phyloP scores from a whole-genome alignment of 1,140 invertebrate species.

The Drosophila arawakana region DNA sequence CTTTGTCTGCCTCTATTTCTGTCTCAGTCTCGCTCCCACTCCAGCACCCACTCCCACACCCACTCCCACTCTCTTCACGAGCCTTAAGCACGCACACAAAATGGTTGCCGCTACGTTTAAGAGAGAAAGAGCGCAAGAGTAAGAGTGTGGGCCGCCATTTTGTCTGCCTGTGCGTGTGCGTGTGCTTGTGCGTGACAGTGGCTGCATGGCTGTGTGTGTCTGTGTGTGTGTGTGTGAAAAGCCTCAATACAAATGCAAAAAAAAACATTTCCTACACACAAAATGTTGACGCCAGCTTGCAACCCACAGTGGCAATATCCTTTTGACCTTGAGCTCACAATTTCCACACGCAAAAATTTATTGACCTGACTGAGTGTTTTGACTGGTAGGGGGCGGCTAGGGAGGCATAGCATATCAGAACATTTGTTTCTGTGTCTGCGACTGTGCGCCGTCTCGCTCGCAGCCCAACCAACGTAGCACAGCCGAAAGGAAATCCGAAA shows the following conservation, averaged over 20 bases:
- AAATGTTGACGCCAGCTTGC: conserved; percentile 20
- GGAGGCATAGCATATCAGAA: conserved; percentile 8
- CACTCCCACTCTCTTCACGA: background rate
- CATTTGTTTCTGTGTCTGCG: conserved; percentile 57
- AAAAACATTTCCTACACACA: conserved; percentile 69
- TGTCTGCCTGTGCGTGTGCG: conserved; percentile 27
- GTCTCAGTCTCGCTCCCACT: background rate
- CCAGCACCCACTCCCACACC: no score
- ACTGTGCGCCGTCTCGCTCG: conserved; percentile 25
- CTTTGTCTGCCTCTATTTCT: conserved; percentile 60
- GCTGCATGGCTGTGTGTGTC: no score
- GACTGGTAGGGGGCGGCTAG: background rate
- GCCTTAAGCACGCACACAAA: conserved; percentile 60
- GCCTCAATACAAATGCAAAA: conserved; percentile 40
- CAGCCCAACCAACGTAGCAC: background rate
- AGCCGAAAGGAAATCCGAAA: conserved; percentile 30
- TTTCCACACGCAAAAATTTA: conserved; percentile 83
- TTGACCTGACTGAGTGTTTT: conserved; percentile 58
- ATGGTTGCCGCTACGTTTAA: conserved; percentile 30
- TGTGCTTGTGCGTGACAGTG: background rate
- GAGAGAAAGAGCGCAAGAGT: no score
- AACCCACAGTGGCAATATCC: conserved; percentile 72
- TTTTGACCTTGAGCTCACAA: conserved; percentile 83
- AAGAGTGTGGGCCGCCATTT: conserved; percentile 63
- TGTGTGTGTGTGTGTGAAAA: background rate